Evolutionary conservation across 1,140 invertebrate species (phyloP).

Genomic region (Meloidogyne hapla): DNA sequence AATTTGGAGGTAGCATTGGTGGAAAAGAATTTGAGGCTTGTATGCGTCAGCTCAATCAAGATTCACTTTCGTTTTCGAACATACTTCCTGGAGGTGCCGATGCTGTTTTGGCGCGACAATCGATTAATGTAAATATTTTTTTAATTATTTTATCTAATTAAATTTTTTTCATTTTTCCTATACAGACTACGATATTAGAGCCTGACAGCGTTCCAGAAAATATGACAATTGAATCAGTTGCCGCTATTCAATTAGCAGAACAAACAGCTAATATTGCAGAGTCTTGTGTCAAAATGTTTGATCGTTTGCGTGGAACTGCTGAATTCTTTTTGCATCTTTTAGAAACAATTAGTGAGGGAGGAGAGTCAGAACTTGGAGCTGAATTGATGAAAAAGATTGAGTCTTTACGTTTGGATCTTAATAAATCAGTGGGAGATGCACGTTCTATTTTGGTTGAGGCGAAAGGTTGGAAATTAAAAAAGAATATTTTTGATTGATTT

Average conservation of each 20-base stretch:
- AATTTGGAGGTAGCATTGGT: conserved; percentile 1
- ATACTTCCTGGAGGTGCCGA: conserved; percentile 7
- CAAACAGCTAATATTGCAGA: conserved; percentile 11
- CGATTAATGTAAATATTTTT: not conserved
- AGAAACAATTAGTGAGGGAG: conserved; percentile 1
- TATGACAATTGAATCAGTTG: conserved; percentile 1
- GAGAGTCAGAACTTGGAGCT: conserved; percentile 9
- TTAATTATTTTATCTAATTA: too few relatives aligned
- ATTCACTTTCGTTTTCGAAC: conserved; percentile 17
- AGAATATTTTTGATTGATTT: not conserved
- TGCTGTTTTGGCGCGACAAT: not conserved
- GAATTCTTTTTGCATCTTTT: conserved; percentile 22
- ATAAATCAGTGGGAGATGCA: conserved; percentile 9
- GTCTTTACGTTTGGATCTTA: conserved; percentile 8
- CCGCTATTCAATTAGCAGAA: not conserved
- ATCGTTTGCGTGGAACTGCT: conserved; percentile 15
- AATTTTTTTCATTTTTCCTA: not conserved
- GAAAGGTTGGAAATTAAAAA: not conserved
- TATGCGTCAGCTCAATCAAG: conserved; percentile 17
- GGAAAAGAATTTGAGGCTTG: conserved; percentile 26
- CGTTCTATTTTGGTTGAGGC: conserved; percentile 10
- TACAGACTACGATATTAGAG: not conserved
- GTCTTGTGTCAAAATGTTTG: conserved; percentile 22
- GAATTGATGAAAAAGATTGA: conserved; percentile 16
- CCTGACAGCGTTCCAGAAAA: not conserved